A percentile compares a stretch with the other conserved stretches of the same genome.
Evolutionary conservation across 2,113 vertebrate species (phyloP).

Genomic region (Halcyon malimbica): DNA sequence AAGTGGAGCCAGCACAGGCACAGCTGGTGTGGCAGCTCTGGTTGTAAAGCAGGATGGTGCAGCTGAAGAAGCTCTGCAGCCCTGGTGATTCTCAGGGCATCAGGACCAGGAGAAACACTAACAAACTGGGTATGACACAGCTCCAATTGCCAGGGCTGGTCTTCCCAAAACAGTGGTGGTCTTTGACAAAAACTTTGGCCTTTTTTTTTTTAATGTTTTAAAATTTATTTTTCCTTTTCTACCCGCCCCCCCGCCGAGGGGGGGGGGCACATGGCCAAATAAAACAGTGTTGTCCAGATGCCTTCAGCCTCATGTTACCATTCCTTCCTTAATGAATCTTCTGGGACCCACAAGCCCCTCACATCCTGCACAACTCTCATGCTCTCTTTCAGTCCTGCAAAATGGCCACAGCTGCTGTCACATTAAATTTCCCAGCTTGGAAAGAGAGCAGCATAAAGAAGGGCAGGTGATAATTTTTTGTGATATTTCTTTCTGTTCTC

Average conservation of each 20-base stretch:
- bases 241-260: too few relatives aligned
- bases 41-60: background rate
- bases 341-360: background rate
- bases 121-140: background rate
- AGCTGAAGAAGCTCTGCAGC: background rate
- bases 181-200: background rate
- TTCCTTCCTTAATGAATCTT: background rate
- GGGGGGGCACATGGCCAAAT: background rate
- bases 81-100: background rate
- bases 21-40: background rate
- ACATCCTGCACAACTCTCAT: background rate
- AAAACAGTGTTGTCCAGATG: background rate
- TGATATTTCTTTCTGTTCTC: background rate
- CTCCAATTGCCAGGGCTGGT: background rate
- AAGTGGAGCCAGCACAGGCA: background rate
- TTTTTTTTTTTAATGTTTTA: background rate
- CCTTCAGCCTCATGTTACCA: accelerated
- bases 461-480: background rate
- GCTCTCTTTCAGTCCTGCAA: background rate
- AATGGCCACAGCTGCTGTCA: background rate
- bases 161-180: background rate
- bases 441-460: background rate
- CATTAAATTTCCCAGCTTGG: background rate
- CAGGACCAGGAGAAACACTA: background rate
- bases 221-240: too few relatives aligned